Conservation (phyloP, 2,797 vertebrate species). For the Galaxias olidus region DNA sequence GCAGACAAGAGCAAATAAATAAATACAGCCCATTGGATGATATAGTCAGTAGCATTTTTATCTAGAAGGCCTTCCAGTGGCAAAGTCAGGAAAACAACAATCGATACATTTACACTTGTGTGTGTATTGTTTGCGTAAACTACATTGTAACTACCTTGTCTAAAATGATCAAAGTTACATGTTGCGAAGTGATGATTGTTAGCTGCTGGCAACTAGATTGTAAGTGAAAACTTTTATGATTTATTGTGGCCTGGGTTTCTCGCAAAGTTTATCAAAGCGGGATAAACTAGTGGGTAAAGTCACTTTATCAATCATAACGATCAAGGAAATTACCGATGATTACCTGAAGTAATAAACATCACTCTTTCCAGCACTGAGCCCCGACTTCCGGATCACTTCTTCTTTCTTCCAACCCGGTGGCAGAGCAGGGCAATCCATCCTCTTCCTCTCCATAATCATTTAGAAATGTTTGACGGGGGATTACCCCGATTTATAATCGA, state of each 20-base stretch:
- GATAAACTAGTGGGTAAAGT: too few species aligned
- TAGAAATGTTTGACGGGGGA: slow-evolving; percentile 23
- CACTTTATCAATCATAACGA: too few species aligned
- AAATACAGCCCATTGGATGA: too few species aligned
- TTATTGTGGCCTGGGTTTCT: too few species aligned
- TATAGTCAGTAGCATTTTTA: too few species aligned
- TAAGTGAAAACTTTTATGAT: too few species aligned
- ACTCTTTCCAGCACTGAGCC: slow-evolving; percentile 90
- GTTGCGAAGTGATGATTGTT: too few species aligned
- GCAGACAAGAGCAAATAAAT: too few species aligned
- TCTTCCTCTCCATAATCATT: slow-evolving; percentile 85
- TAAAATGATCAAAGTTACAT: too few species aligned
- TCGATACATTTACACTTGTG: background rate
- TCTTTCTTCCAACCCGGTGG: slow-evolving; percentile 96
- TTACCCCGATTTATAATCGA: slow-evolving; percentile 23
- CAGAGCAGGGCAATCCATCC: slow-evolving; percentile 88
- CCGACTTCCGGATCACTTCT: slow-evolving; percentile 97
- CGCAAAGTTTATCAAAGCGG: too few species aligned
- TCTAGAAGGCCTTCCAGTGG: too few species aligned
- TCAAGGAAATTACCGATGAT: background rate
- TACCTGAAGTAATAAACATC: slow-evolving; percentile 90
- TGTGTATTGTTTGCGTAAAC: background rate
- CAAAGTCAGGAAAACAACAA: background rate
- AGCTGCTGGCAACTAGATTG: too few species aligned
- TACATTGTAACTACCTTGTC: background rate